phyloP scores from a whole-genome alignment of 2,888 invertebrate species.

The Leptinotarsa rubiginosa region DNA sequence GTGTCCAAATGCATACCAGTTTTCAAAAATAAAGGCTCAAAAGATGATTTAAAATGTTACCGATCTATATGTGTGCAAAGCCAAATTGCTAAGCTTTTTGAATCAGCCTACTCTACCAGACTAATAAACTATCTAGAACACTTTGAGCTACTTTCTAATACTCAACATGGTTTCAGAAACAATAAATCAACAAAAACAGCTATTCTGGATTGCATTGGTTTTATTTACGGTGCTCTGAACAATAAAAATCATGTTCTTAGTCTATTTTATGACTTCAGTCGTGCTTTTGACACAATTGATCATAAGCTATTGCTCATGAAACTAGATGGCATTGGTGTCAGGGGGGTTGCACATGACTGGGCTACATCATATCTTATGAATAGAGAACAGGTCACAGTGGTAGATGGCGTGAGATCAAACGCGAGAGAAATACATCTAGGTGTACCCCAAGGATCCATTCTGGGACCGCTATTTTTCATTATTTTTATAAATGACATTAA shows the following conservation, averaged over 20 bases:
- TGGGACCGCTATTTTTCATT: too few species aligned
- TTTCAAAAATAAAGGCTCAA: slow-evolving; percentile 16
- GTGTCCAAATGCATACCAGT: not conserved
- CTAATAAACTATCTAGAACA: not conserved
- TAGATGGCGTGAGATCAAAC: not conserved
- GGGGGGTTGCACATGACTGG: slow-evolving; percentile 5
- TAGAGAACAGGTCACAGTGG: not conserved
- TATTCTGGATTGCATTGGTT: not conserved
- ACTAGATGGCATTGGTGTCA: not conserved
- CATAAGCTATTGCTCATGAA: slow-evolving; percentile 6
- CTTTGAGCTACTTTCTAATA: not conserved
- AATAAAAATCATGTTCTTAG: slow-evolving; percentile 3
- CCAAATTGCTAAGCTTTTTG: not conserved
- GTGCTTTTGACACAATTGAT: too few species aligned
- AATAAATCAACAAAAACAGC: slow-evolving; percentile 6
- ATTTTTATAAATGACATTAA: slow-evolving; percentile 1
- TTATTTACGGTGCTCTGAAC: slow-evolving; percentile 3
- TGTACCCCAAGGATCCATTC: not conserved
- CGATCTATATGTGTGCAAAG: not conserved
- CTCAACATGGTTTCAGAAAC: too few species aligned
- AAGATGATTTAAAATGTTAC: slow-evolving; percentile 6
- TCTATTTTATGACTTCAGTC: slow-evolving; percentile 20
- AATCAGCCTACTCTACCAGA: not conserved
- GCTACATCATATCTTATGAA: not conserved
- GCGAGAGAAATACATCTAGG: not conserved